Percentiles rank a stretch among this genome's conserved stretches.
Evolutionary conservation across 1,140 invertebrate species (phyloP).

Genomic region (Pachyrhynchus sulphureomaculatus): DNA sequence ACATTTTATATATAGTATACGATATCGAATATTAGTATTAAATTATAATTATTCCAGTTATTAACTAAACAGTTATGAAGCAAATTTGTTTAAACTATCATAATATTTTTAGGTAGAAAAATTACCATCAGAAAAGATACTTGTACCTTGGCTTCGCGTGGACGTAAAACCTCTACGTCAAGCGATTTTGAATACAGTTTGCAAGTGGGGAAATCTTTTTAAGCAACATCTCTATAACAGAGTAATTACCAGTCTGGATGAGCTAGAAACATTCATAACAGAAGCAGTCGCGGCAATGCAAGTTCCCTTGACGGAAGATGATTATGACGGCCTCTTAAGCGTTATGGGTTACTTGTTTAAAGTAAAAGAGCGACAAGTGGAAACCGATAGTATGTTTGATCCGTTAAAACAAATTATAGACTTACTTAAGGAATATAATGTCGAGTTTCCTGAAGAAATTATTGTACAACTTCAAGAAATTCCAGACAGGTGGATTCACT

Average conservation of each 20-base stretch:
- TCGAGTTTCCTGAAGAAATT: conserved; percentile 68
- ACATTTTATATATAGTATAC: too few species aligned
- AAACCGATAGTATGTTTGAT: conserved; percentile 75
- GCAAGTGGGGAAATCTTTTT: conserved; percentile 94
- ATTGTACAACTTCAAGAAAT: conserved; percentile 66
- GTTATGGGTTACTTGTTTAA: conserved; percentile 64
- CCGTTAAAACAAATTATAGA: conserved; percentile 78
- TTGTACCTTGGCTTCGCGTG: conserved; percentile 55
- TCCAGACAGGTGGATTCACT: conserved; percentile 83
- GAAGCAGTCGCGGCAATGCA: conserved; percentile 59
- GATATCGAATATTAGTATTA: too few species aligned
- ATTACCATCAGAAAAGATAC: conserved; percentile 41
- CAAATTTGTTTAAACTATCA: background rate
- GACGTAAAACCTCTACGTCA: conserved; percentile 88
- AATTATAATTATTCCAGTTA: too few species aligned
- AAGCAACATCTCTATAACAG: conserved; percentile 90
- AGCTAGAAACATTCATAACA: conserved; percentile 61
- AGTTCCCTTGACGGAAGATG: conserved; percentile 59
- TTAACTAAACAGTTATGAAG: too few species aligned
- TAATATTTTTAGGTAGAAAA: conserved; percentile 44
- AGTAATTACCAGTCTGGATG: conserved; percentile 69
- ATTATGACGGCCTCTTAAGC: conserved; percentile 63
- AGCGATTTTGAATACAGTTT: conserved; percentile 83
- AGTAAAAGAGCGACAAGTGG: conserved; percentile 59
- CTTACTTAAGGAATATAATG: conserved; percentile 70